A percentile compares a stretch with the other conserved stretches of the same genome.
phyloP scores from a whole-genome alignment of 1,140 invertebrate species.

The Pectinophora gossypiella region DNA sequence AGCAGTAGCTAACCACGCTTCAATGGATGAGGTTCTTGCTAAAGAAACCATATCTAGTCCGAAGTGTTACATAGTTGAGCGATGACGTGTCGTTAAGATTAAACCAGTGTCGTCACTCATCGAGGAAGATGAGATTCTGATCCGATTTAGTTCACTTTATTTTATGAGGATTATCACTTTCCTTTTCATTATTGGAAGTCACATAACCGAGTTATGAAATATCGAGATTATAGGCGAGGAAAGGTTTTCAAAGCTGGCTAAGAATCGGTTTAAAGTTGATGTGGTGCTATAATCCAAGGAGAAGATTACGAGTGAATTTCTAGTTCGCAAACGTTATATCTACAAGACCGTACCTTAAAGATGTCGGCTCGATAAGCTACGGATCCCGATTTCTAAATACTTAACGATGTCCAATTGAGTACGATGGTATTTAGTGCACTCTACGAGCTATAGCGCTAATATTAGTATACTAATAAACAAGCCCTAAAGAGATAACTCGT shows the following conservation, averaged over 20 bases:
- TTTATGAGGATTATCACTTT: slow-evolving; percentile 1
- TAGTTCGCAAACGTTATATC: no score
- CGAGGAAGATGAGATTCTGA: neutral
- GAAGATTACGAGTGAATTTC: no score
- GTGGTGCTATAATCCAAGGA: no score
- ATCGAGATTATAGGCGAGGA: neutral
- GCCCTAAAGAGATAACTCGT: neutral
- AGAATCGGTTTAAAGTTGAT: no score
- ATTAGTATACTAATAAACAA: no score
- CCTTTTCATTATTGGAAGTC: neutral
- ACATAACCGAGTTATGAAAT: neutral
- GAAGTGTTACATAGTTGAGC: neutral
- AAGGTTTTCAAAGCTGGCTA: no score
- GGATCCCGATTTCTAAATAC: neutral
- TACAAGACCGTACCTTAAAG: no score
- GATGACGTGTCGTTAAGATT: neutral
- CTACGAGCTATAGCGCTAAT: neutral
- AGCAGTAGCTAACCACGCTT: neutral
- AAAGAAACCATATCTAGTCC: neutral
- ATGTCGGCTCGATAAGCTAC: no score
- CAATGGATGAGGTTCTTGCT: neutral
- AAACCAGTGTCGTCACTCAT: neutral
- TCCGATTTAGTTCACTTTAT: neutral
- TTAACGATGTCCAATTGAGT: neutral
- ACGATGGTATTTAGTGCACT: neutral